Evolutionary conservation across 2,888 invertebrate species (phyloP).

Genomic region (Agriopis aurantiaria): DNA sequence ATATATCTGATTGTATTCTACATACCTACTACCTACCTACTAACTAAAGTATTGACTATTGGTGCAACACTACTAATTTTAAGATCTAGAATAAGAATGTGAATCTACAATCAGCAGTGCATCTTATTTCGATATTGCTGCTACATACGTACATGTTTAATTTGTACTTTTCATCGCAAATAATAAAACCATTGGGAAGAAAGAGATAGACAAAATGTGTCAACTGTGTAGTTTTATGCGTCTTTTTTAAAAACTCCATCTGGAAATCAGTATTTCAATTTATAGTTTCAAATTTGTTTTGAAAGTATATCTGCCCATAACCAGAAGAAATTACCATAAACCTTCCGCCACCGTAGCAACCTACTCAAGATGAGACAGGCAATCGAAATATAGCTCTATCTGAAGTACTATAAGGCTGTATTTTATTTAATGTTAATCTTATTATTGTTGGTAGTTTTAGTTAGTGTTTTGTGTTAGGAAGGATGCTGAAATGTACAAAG

Average conservation of each 20-base stretch:
- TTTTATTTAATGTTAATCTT: constrained; percentile 54
- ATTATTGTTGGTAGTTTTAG: constrained; percentile 54
- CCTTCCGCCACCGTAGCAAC: constrained; percentile 56
- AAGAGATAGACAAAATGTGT: constrained; percentile 51
- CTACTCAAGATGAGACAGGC: constrained; percentile 70
- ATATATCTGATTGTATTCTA: constrained; percentile 33
- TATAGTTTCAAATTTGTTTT: not conserved
- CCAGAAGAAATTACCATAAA: constrained; percentile 39
- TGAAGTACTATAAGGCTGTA: constrained; percentile 31
- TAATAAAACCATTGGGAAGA: constrained; percentile 35
- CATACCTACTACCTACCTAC: constrained; percentile 40
- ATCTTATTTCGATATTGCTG: constrained; percentile 40
- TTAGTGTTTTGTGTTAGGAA: constrained; percentile 79
- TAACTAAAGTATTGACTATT: constrained; percentile 46
- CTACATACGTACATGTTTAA: constrained; percentile 52
- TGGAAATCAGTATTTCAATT: not conserved
- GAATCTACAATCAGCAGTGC: constrained; percentile 63
- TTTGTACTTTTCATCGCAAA: constrained; percentile 53
- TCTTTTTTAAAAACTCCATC: not conserved
- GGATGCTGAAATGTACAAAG: constrained; percentile 84
- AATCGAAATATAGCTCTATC: constrained; percentile 44
- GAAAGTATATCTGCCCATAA: constrained; percentile 45
- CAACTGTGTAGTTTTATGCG: constrained; percentile 3
- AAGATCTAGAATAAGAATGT: constrained; percentile 36
- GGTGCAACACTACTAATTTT: constrained; percentile 50